Conservation (phyloP, 2,113 vertebrate genomes). For the Cottus gobio region DNA sequence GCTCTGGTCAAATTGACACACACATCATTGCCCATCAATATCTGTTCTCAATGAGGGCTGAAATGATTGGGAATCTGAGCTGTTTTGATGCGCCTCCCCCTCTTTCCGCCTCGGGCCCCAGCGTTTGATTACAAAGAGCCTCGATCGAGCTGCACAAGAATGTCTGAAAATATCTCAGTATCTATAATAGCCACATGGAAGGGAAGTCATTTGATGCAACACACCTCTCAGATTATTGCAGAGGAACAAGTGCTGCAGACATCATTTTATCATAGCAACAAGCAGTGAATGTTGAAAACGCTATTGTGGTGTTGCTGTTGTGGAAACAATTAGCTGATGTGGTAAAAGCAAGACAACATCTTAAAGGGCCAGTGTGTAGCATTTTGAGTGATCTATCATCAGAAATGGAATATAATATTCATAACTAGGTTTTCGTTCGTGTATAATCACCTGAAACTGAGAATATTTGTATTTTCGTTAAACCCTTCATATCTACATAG, state of each 20-base stretch:
- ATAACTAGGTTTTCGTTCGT: no score
- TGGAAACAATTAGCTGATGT: conserved; percentile 26
- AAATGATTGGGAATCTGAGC: conserved; percentile 70
- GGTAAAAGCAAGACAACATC: conserved; percentile 10
- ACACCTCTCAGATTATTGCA: conserved; percentile 41
- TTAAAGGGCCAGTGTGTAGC: neutral
- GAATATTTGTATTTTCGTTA: no score
- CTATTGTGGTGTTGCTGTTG: neutral
- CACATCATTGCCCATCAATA: conserved; percentile 74
- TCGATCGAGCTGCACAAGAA: conserved; percentile 43
- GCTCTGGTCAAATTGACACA: conserved; percentile 62
- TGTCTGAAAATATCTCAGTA: conserved; percentile 66
- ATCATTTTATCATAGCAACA: conserved; percentile 18
- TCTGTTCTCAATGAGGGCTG: conserved; percentile 62
- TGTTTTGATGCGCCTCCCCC: conserved; percentile 61
- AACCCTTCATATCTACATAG: no score
- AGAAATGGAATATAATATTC: neutral
- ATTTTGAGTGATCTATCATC: neutral
- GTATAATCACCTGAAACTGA: no score
- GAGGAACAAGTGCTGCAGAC: conserved; percentile 28
- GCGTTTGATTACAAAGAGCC: conserved; percentile 68
- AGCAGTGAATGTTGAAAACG: conserved; percentile 21
- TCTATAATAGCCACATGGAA: conserved; percentile 53
- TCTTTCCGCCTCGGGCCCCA: conserved; percentile 42
- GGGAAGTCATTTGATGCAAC: conserved; percentile 53